Evolutionary conservation across 2,888 invertebrate genomes (phyloP).

Genomic region (Scrobipalpa atriplicella): DNA sequence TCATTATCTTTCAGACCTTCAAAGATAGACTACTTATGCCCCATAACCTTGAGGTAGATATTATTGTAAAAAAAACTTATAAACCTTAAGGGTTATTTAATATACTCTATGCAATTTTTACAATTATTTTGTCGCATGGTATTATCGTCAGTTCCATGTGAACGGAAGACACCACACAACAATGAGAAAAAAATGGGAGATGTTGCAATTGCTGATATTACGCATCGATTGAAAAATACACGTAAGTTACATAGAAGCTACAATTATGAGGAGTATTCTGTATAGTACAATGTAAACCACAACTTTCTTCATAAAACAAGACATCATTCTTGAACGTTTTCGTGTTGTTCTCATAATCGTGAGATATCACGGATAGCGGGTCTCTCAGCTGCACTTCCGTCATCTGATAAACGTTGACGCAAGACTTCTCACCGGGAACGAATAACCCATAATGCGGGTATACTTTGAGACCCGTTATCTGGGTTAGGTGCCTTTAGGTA

Average conservation of each 20-base stretch:
- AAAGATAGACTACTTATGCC: no score
- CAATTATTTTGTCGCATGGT: background rate
- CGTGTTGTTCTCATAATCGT: constrained; percentile 40
- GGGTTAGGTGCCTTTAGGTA: constrained; percentile 26
- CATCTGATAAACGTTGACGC: constrained; percentile 57
- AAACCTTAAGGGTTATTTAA: no score
- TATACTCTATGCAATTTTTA: no score
- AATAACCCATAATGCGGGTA: constrained; percentile 27
- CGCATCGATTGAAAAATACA: background rate
- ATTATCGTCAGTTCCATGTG: background rate
- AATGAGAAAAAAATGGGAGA: background rate
- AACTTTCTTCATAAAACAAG: constrained; percentile 8
- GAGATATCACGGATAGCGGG: constrained; percentile 46
- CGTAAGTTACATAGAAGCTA: constrained; percentile 9
- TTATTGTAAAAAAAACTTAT: no score
- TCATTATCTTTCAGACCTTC: no score
- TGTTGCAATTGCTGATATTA: constrained; percentile 5
- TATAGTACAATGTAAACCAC: background rate
- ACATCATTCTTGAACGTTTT: constrained; percentile 5
- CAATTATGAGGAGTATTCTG: background rate
- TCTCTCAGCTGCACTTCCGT: constrained; percentile 55
- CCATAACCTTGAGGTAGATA: no score
- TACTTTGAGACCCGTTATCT: constrained; percentile 10
- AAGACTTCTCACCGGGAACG: constrained; percentile 33
- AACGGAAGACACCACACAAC: constrained; percentile 5